Evolutionary conservation across 2,888 invertebrate genomes (phyloP), one percentile per base, ranked within the genome.

Genomic region (Mythimna impura): DNA sequence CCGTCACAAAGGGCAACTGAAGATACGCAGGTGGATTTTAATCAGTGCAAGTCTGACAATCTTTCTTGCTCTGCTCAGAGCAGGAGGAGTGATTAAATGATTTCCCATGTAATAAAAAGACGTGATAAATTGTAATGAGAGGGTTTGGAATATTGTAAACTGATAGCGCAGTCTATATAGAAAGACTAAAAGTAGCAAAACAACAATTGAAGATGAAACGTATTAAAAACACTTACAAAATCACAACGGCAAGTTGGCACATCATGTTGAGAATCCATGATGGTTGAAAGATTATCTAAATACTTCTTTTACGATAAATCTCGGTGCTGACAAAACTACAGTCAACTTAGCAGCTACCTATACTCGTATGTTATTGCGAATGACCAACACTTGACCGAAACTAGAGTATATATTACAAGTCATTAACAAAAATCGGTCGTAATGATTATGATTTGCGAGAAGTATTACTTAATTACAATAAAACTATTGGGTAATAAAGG

Each of bases 161-260:
- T 43, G 3, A 43, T 43, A 5, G 1, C 43, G 1, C 1, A 14
- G 43, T 43, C 14, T 43, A 43, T 43, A 43, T 5, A 43, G 4
- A 43, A 43, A 43, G 0, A 43, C 14, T 43, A 43, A 43, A 43
- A 14, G 43, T 14, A 14, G 14, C 12, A 20, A 50, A 50, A 6
- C 20, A 47, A 47, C 7, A 47, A 50, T 12, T 2, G 2, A 20
- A 12, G 3, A 34, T 43, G 9, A 66, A 40, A 34, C 30, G 2
- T 54, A 52, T 3, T 5, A 3, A 3, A n/a, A 43, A 17, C 0
- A 83, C 86, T 85, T 76, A 85, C 86, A 54, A 71, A 84, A 65
- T 81, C 76, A 47, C 81, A 80, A n/a, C 86, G 85, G 47, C 83
- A 86, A 0, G 25, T 12, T 1, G 22, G 12, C 2, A 10, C 2